Evolutionary conservation across 2,888 invertebrate species (phyloP).

Genomic region (Apamea epomidion): DNA sequence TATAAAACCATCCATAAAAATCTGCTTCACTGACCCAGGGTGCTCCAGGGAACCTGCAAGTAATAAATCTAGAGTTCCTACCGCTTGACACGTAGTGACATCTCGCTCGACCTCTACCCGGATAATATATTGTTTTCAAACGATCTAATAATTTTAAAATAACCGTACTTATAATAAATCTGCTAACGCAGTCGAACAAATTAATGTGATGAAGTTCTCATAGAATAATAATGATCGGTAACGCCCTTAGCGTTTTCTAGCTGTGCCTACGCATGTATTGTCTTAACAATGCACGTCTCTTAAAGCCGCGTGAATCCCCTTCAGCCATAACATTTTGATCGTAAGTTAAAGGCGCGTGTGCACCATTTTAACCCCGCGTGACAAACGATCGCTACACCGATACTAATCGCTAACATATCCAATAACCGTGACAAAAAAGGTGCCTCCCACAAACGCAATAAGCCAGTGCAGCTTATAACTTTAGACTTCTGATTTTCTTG

Average conservation of each 20-base stretch:
- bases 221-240: not conserved
- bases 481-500: not conserved
- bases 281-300: not conserved
- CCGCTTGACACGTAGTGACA: slow-evolving; percentile 37
- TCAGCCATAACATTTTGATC: not conserved
- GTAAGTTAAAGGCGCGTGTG: not conserved
- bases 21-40: not conserved
- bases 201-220: not conserved
- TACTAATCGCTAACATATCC: not conserved
- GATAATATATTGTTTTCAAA: slow-evolving; percentile 39
- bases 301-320: not conserved
- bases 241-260: not conserved
- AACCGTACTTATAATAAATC: not conserved
- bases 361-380: slow-evolving; percentile 14
- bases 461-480: not conserved
- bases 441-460: not conserved
- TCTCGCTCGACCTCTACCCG: slow-evolving; percentile 20
- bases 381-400: slow-evolving; percentile 16
- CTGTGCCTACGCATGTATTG: not conserved
- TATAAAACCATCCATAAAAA: slow-evolving; percentile 9
- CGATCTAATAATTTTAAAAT: not conserved
- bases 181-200: not conserved
- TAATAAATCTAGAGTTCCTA: slow-evolving; percentile 46
- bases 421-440: not conserved
- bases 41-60: slow-evolving; percentile 6